Evolutionary conservation across 2,113 vertebrate species (phyloP), one percentile per base, ranked within the genome.

Genomic region (Mola mola): DNA sequence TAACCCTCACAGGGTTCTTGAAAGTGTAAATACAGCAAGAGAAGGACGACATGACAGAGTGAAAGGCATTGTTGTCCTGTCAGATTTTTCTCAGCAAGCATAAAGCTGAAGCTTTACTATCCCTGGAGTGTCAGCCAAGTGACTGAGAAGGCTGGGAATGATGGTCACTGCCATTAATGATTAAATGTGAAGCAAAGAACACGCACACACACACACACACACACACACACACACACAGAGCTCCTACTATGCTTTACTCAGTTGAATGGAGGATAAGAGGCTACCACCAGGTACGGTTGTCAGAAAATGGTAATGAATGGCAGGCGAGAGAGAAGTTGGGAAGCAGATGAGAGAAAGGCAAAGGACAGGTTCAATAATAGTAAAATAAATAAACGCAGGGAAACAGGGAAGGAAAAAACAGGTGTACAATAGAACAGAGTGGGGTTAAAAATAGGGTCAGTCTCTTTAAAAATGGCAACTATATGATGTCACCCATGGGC

Each of bases 121-220:
- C 44, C 21, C 44, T 38, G 17, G 46, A 40, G 57, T 77, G 72
- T 81, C 78, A 73, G 44, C 33, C 19, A 43, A 51, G 31, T 29
- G 52, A 69, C 55, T 33, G 53, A 69, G 49, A 24, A 68, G 67
- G 80, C 71, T 49, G 49, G 57, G 42, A 81, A 66, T 82, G 78
- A 84, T 66, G 72, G 77, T 60, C 66, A 53, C 59, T 73, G 73
- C 68, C 81, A 78, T 37, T 40, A 61, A 73, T 79, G 77, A 89
- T 85, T 84, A 64, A 69, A 81, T 67, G 74, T 59, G 72, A 82
- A 63, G 3, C 66, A 82, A 72, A 69, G 44, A 78, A 78, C 72
- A 47, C 59, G 80, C 72, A 47, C 59, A 53, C 38, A 58, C 28
- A 56, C 22, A 59, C 25, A 74, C 42, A 55, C 37, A 57, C 38